These are phyloP conservation scores for Nannoperca obscura DNA, from an alignment of 2,797 vertebrate genomes.

Conservation along the genomic window DNA sequence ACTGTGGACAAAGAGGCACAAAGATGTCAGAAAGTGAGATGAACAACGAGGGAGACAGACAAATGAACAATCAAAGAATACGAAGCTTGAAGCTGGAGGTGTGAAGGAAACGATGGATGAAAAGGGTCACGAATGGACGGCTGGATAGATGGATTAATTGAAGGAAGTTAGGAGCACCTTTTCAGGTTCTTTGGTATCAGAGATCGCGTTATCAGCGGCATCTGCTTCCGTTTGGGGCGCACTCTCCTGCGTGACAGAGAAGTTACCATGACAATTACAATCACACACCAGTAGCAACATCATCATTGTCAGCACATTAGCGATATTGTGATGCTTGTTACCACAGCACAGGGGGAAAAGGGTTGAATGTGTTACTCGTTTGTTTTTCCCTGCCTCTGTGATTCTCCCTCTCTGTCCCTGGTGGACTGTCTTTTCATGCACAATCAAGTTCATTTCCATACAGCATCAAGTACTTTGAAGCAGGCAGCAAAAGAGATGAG, in stretches of 20 bases:
- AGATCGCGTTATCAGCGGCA: slow-evolving; percentile 59
- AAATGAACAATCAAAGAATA: slow-evolving; percentile 16
- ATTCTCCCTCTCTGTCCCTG: neutral
- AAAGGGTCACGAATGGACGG: slow-evolving; percentile 33
- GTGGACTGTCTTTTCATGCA: slow-evolving; percentile 48
- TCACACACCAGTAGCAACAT: slow-evolving; percentile 36
- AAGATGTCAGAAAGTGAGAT: slow-evolving; percentile 24
- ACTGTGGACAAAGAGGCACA: slow-evolving; percentile 42
- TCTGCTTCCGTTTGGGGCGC: slow-evolving; percentile 63
- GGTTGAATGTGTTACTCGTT: neutral
- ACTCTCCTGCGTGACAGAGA: slow-evolving; percentile 71
- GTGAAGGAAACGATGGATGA: slow-evolving; percentile 19
- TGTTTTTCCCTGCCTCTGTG: neutral
- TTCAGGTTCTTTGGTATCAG: slow-evolving; percentile 79
- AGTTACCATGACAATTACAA: slow-evolving; percentile 62
- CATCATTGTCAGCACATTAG: slow-evolving; percentile 27
- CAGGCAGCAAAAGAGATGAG: slow-evolving; percentile 16
- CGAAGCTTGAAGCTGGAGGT: slow-evolving; percentile 24
- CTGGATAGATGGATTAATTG: slow-evolving; percentile 48
- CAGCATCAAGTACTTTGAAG: slow-evolving; percentile 2
- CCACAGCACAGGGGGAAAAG: neutral
- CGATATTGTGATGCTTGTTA: slow-evolving; percentile 16
- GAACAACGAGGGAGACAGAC: neutral
- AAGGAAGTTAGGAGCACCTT: slow-evolving; percentile 76
- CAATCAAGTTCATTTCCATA: neutral